Base-by-base conservation (phyloP, 2,113 vertebrate species). In the Pluvialis apricaria region DNA sequence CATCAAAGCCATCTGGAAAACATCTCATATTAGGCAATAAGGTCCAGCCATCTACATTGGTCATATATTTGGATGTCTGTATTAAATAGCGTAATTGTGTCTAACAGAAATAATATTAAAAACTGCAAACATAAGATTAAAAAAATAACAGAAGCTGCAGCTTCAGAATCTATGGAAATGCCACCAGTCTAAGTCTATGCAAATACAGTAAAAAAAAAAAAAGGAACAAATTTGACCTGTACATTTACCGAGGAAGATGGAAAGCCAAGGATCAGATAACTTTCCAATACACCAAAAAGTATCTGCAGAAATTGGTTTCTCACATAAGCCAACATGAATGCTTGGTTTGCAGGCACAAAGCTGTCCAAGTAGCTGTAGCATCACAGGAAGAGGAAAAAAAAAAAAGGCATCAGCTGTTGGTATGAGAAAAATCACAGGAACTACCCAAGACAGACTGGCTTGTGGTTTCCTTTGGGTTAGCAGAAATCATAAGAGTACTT, bases 361-460 rank as follows among this genome's bases (percentile, higher is more conserved):
- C 31, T 64, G 51, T 24, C 13, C 36, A 72, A 92, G 40, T 40
- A 82, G 72, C 47, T 82, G 61, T 1, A 82, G 83, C 86, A 77
- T 87, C 94, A 95, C 78, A 82, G 86, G 70, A 94, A 94, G 57
- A 71, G 54, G 40, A 24, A 13, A 16, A 24, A 19, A 66, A 76
- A 55, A 88, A 77, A 86, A 88, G 65, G 62, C 57, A 91, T 94
- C 84, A 89, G 70, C 66, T 87, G 22, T 8, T 89, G 65, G 83
- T 85, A 94, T 94, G 86, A 94, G 80, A 93, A 96, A 95, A 82
- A 94, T 95, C 91, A 94, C 91, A 96, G 91, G 88, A 96, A 90
- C 84, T 80, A 32, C 86, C 66, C 62, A 92, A 91, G 96, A 91
- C 73, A 91, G 94, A 64, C 78, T 70, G 58, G 45, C 20, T 77